These are phyloP conservation scores for Myotis myotis DNA, from an alignment of 2,797 vertebrate genomes.

Conservation along the genomic window DNA sequence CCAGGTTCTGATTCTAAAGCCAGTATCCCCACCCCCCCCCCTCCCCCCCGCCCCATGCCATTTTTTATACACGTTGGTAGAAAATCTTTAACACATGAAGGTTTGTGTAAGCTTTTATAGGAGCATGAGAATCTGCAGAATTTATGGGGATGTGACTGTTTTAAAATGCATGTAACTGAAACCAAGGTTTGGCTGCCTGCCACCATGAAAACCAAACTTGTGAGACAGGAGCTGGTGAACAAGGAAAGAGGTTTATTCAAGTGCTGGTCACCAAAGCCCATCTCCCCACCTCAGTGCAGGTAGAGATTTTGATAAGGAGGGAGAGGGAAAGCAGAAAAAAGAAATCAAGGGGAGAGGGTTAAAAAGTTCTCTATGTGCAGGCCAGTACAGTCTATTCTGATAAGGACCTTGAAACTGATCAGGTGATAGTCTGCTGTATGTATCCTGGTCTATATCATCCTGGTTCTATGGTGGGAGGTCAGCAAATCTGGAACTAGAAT, in stretches of 20 bases:
- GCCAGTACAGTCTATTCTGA: neutral
- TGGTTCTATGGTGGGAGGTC: neutral
- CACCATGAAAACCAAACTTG: neutral
- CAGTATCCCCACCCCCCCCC: too few relatives aligned
- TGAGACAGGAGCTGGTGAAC: neutral
- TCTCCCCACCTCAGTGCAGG: neutral
- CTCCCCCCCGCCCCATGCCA: neutral
- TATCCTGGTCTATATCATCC: neutral
- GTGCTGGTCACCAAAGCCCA: neutral
- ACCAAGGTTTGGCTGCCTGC: neutral
- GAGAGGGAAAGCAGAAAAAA: neutral
- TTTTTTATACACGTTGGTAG: neutral
- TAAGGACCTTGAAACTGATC: neutral
- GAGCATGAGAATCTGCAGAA: neutral
- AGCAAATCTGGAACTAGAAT: neutral
- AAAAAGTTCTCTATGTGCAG: neutral
- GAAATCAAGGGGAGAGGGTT: neutral
- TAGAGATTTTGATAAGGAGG: neutral
- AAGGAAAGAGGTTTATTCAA: neutral
- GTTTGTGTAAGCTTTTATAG: neutral
- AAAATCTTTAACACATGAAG: neutral
- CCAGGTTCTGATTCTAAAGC: neutral
- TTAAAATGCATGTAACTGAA: neutral
- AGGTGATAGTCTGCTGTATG: neutral
- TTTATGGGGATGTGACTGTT: neutral